Conservation (phyloP, 2,888 invertebrate genomes). For the Drosophila setosimentum region DNA sequence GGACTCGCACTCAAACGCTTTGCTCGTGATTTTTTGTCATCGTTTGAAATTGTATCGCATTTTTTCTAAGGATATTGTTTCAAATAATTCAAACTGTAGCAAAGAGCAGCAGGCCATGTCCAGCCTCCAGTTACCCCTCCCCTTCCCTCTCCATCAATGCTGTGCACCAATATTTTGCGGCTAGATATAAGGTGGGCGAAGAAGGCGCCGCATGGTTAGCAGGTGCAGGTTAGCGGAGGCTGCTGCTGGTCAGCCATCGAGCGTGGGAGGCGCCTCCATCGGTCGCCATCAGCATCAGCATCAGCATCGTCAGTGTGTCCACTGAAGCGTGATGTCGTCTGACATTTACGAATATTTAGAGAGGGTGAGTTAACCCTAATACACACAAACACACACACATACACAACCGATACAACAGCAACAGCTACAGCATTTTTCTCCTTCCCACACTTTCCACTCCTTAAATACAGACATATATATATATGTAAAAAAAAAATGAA, state of each 20-base stretch:
- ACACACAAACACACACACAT: constrained; percentile 9
- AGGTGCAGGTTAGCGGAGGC: constrained; percentile 2
- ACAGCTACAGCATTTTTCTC: constrained; percentile 13
- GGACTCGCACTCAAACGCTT: not conserved
- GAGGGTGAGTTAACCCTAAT: constrained; percentile 22
- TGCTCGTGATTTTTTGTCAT: constrained; percentile 65
- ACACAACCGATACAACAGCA: constrained; percentile 26
- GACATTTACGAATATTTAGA: constrained; percentile 77
- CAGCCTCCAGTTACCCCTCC: constrained; percentile 1
- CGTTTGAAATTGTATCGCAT: constrained; percentile 76
- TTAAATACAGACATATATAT: not conserved
- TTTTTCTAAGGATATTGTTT: constrained; percentile 80
- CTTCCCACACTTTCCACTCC: constrained; percentile 20
- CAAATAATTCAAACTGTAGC: constrained; percentile 79
- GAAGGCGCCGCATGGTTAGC: not conserved
- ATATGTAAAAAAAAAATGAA: constrained; percentile 11
- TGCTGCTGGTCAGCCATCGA: constrained; percentile 36
- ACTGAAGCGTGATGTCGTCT: constrained; percentile 82
- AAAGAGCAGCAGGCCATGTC: constrained; percentile 41
- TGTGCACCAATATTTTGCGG: constrained; percentile 78
- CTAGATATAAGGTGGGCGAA: constrained; percentile 20
- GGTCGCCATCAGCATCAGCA: constrained; percentile 32
- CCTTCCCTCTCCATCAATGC: constrained; percentile 37
- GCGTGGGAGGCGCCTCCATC: constrained; percentile 64
- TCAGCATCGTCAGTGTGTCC: constrained; percentile 61